These are phyloP conservation scores for Masticophis lateralis DNA, from an alignment of 2,797 vertebrate species.

Conservation along the genomic window DNA sequence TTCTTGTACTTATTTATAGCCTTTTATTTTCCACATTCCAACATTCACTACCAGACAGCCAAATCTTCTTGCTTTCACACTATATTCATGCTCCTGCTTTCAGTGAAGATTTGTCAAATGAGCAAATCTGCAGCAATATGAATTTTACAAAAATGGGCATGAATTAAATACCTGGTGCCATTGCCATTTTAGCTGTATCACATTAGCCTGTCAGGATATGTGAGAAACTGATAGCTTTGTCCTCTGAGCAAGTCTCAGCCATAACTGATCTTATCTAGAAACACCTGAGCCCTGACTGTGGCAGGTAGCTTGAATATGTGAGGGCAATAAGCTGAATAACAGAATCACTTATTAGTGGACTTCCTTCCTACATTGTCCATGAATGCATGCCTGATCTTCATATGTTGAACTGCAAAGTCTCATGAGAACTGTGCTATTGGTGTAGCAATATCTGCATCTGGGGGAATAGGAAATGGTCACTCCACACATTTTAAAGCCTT, in stretches of 20 bases:
- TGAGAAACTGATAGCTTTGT: neutral
- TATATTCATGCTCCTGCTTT: conserved; percentile 30
- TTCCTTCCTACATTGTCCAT: neutral
- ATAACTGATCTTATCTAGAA: neutral
- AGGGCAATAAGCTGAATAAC: neutral
- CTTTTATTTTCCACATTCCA: conserved; percentile 28
- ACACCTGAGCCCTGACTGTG: neutral
- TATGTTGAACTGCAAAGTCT: neutral
- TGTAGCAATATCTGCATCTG: neutral
- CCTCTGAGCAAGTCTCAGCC: neutral
- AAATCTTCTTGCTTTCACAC: conserved; percentile 6
- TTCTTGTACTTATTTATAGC: conserved; percentile 27
- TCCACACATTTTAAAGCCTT: neutral
- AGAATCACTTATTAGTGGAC: neutral
- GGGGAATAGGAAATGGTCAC: neutral
- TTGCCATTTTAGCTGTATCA: neutral
- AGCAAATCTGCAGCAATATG: conserved; percentile 35
- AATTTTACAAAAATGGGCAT: neutral
- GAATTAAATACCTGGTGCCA: neutral
- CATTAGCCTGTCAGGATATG: too few species aligned
- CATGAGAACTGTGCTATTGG: neutral
- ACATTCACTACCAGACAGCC: neutral
- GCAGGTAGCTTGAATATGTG: neutral
- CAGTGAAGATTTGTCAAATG: neutral
- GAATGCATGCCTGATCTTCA: neutral